Base-by-base conservation (phyloP, 1,140 invertebrate genomes). In the Dolichoris vasculosae region DNA sequence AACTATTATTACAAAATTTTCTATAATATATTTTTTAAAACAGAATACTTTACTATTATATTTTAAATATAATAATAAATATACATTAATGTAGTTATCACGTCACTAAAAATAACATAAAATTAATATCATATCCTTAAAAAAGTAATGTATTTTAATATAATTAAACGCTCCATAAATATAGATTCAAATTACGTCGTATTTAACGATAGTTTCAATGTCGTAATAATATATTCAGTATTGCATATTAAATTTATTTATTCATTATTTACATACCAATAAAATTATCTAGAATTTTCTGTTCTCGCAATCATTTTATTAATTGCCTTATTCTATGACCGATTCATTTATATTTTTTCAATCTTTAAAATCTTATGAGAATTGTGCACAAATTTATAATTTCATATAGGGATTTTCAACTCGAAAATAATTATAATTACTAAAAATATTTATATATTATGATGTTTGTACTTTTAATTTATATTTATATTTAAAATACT, bases 191-290 rank as follows among this genome's bases (percentile, higher is more conserved):
- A 83, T 75, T n/a, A 48, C 46, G 46, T 77, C 69, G 4, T 46
- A 43, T 4, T 1, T 30, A 48, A 32, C 43, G 0, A 71, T 43
- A 71, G 69, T 43, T n/a, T 64, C 20, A 32, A 7, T 64, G 30
- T 59, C 3, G 8, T 59, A 59, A 59, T 59, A 59, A 11, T 26
- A 59, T 59, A 59, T 59, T 59, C 64, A 73, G 20, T 23, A 43
- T 23, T 7, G 8, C 30, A 48, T 76, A 76, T 0, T 43, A 71
- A 40, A 15, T 9, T 48, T 48, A 7, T 8, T 1, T 82, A 83
- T 73, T 77, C 73, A 73, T 84, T 73, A 77, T 84, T 84, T 73
- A 73, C 82, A 73, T 84, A 73, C 82, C 75, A 73, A 84, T 84
- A 73, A 43, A 84, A 78, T 75, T 83, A 83, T 71, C 46, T 30